Conservation (phyloP, 2,797 vertebrate genomes). For the Sebastes iracundus region DNA sequence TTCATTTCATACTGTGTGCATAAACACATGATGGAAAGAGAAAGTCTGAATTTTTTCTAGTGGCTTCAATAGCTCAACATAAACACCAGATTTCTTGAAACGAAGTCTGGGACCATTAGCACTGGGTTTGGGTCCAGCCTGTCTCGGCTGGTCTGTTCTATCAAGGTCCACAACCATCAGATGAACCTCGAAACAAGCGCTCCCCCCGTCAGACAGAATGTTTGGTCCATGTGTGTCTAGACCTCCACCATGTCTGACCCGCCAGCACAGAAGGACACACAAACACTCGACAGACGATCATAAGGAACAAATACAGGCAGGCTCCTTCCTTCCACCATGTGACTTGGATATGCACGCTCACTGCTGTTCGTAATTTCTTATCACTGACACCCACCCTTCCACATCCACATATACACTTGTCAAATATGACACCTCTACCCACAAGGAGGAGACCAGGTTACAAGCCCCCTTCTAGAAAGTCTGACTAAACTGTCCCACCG, state of each 20-base stretch:
- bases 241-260: conserved; percentile 84
- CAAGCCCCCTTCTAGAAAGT: conserved; percentile 17
- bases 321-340: conserved; percentile 73
- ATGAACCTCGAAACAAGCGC: conserved; percentile 74
- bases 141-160: conserved; percentile 73
- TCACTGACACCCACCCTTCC: conserved; percentile 76
- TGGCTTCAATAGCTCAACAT: conserved; percentile 24
- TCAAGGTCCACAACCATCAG: conserved; percentile 76
- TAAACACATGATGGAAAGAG: conserved; percentile 10
- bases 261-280: conserved; percentile 86
- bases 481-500: conserved; percentile 24
- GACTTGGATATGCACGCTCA: conserved; percentile 79
- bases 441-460: conserved; percentile 67
- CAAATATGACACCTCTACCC: conserved; percentile 77
- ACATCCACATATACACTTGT: conserved; percentile 81
- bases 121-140: conserved; percentile 57
- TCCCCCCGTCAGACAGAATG: conserved; percentile 72
- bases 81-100: conserved; percentile 59
- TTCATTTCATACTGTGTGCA: neutral
- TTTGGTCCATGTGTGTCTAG: conserved; percentile 80
- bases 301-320: conserved; percentile 79
- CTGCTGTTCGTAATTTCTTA: conserved; percentile 80
- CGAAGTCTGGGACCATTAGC: conserved; percentile 63
- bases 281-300: conserved; percentile 85
- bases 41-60: conserved; percentile 22